phyloP scores from a whole-genome alignment of 2,113 vertebrate species.

The Syrrhaptes paradoxus region DNA sequence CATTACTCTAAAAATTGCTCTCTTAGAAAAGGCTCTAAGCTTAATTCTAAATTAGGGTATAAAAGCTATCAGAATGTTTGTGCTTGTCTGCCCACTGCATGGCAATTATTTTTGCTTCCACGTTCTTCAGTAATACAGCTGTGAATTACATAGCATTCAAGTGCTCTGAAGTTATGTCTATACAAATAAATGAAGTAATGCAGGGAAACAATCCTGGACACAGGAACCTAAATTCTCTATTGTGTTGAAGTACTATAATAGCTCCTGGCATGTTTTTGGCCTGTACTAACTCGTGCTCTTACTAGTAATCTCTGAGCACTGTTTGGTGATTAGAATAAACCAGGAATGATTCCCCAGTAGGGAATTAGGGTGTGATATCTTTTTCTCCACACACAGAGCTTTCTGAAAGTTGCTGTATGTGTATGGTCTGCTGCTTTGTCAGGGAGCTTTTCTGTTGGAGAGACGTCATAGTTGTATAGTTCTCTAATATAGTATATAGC shows the following conservation, averaged over 20 bases:
- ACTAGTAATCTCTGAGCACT: background rate
- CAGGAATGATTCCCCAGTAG: background rate
- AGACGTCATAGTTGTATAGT: background rate
- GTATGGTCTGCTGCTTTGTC: background rate
- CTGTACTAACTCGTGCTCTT: background rate
- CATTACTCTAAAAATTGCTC: slow-evolving; percentile 49
- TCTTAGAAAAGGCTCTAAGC: background rate
- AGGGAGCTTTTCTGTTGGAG: background rate
- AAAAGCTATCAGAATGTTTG: background rate
- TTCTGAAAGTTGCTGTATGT: background rate
- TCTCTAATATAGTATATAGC: background rate
- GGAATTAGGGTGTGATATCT: background rate
- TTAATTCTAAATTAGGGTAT: slow-evolving; percentile 46
- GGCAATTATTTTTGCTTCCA: background rate
- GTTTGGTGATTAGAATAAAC: background rate
- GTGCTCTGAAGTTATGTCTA: background rate
- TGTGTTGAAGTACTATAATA: background rate
- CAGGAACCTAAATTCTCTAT: background rate
- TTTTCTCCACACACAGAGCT: background rate
- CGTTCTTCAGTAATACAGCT: background rate
- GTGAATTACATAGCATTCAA: background rate
- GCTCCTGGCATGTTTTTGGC: background rate
- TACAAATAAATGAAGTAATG: background rate
- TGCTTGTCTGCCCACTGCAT: background rate
- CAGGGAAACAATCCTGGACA: background rate